Evolutionary conservation across 2,888 invertebrate genomes (phyloP).

Genomic region (Lacanobia wlatinum): DNA sequence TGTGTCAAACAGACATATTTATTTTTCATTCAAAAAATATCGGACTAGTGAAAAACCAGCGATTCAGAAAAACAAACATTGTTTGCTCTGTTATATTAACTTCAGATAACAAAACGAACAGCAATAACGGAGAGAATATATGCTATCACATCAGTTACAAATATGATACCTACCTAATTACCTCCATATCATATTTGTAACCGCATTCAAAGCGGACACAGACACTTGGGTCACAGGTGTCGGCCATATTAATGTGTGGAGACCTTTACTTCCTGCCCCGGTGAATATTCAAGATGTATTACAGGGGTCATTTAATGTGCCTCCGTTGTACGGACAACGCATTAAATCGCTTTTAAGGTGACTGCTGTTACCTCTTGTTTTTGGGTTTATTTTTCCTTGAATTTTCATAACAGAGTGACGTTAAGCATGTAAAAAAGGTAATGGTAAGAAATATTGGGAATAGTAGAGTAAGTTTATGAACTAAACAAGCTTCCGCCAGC

Average conservation of each 20-base stretch:
- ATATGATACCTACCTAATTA: not conserved
- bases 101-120: conserved; percentile 24
- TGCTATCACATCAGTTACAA: conserved; percentile 5
- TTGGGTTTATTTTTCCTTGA: conserved; percentile 20
- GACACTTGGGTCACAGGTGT: conserved; percentile 62
- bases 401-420: not conserved
- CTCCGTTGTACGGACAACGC: conserved; percentile 68
- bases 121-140: conserved; percentile 15
- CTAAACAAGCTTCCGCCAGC: no score
- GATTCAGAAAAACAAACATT: not conserved
- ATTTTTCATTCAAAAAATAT: no score
- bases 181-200: conserved; percentile 50
- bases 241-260: conserved; percentile 64
- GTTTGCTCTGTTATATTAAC: not conserved
- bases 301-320: conserved; percentile 75
- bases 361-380: conserved; percentile 37
- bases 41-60: no score
- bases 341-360: conserved; percentile 74
- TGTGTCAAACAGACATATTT: no score
- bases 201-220: conserved; percentile 63
- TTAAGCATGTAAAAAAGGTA: not conserved
- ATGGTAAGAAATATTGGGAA: not conserved
- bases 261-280: conserved; percentile 61
- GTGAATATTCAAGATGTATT: conserved; percentile 81
- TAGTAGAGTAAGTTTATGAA: no score